Percentiles rank a stretch among this genome's conserved stretches.
Evolutionary conservation across 2,797 vertebrate genomes (phyloP).

Genomic region (Harpagifer antarcticus): DNA sequence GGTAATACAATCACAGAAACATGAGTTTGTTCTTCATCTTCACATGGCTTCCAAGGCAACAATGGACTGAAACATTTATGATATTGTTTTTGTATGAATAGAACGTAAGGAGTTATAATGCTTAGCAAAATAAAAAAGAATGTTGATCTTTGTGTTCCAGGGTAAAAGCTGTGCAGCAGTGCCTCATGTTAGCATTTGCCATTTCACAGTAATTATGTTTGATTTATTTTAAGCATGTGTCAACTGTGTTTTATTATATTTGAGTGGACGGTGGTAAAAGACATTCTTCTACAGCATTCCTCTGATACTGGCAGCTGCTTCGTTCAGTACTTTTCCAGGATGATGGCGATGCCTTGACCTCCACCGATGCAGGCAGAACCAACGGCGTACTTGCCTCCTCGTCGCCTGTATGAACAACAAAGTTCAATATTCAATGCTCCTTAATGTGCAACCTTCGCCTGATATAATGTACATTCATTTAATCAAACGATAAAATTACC

Average conservation of each 20-base stretch:
- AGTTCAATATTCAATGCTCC: constrained; percentile 18
- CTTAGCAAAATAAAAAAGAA: not conserved
- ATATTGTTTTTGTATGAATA: not conserved
- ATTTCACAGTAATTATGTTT: not conserved
- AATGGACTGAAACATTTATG: not conserved
- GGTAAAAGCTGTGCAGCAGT: not conserved
- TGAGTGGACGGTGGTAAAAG: not conserved
- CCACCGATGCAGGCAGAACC: constrained; percentile 98
- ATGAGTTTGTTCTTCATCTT: constrained; percentile 2
- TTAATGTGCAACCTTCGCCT: not conserved
- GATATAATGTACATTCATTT: not conserved
- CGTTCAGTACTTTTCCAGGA: constrained; percentile 87
- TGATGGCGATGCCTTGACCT: constrained; percentile 94
- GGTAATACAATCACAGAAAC: not conserved
- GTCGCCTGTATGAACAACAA: constrained; percentile 84
- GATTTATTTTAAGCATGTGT: constrained; percentile 1
- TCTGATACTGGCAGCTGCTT: constrained; percentile 17
- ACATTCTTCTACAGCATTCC: constrained; percentile 21
- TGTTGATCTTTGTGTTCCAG: not conserved
- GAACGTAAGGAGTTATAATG: not conserved
- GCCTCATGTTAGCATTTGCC: not conserved
- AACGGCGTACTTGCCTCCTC: constrained; percentile 91
- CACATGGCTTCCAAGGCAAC: constrained; percentile 16
- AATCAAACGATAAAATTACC: constrained; percentile 75
- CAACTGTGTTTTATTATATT: not conserved